A percentile compares a stretch with the other conserved stretches of the same genome.
Conservation (phyloP, 2,113 vertebrate genomes). For the Rhinoderma darwinii region DNA sequence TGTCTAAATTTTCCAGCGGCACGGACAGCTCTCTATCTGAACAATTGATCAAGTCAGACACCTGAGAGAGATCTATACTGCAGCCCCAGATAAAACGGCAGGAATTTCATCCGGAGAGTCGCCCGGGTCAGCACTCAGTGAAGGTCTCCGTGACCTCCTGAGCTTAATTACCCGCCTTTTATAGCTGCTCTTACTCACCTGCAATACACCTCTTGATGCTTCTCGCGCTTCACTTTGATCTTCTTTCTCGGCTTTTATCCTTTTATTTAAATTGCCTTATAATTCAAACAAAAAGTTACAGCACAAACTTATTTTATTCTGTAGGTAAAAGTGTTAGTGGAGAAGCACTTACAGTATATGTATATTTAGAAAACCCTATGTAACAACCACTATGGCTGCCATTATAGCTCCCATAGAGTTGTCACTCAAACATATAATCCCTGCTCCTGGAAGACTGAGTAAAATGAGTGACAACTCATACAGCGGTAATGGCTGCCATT, state of each 20-base stretch:
- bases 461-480: too few relatives aligned
- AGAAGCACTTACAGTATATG: too few relatives aligned
- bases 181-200: not conserved
- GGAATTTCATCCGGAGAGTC: not conserved
- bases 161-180: constrained; percentile 28
- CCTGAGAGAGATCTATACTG: not conserved
- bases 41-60: constrained; percentile 28
- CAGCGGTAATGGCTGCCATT: too few relatives aligned
- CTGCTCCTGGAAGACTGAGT: too few relatives aligned
- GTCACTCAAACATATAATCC: too few relatives aligned
- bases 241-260: not conserved
- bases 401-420: too few relatives aligned
- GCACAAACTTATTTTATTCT: not conserved
- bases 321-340: not conserved
- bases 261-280: not conserved
- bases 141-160: constrained; percentile 22
- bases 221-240: constrained; percentile 1
- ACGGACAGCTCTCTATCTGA: constrained; percentile 34
- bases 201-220: not conserved
- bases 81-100: not conserved
- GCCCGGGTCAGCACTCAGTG: not conserved
- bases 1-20: not conserved
- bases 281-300: not conserved
- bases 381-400: too few relatives aligned
- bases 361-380: too few relatives aligned